Base-by-base conservation (phyloP, 2,113 vertebrate genomes). In the Gopherus flavomarginatus region DNA sequence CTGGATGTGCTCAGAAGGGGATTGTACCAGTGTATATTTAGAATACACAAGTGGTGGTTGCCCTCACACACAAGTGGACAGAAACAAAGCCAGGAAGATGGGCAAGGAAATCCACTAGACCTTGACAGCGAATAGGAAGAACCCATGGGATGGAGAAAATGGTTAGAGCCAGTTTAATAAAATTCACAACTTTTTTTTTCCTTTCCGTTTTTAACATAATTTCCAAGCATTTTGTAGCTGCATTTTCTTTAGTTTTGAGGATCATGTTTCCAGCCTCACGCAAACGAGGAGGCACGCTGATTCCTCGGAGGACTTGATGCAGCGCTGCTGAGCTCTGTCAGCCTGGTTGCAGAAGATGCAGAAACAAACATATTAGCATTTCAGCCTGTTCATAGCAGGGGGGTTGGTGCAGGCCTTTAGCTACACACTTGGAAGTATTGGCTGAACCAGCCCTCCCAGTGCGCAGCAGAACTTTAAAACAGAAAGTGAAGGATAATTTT, bases 151-250 rank as follows among this genome's bases (percentile, higher is more conserved):
- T 50, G 62, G 88, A 90, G 35, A 21, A 86, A 69, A 62, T 59
- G 2, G 4, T 52, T 56, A 44, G 27, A n/a, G 21, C 54, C 13
- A 21, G 3, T 54, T 42, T 13, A 35, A 11, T 85, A 49, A 77
- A 35, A 49, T 54, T 1, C n/a, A 24, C 0, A 4, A 31, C 5
- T 1, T 0, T 82, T 42, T 38, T 38, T 38, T 42, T 42, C 21
- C 69, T 42, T 42, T 22, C 17, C 10, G 19, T 42, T 42, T 75
- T 75, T 22, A 24, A 42, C 17, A 12, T 22, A 38, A 75, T 42
- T 42, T 75, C 38, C 22, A 42, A 42, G 69, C 8, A 21, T 75
- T 75, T 75, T 75, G n/a, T 75, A 11, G n/a, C 31, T 16, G 31
- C 6, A 22, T 42, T 38, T 75, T 81, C 14, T 80, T 49, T 50